Conservation (phyloP, 1,140 invertebrate genomes). For the Zaprionus ghesquierei region DNA sequence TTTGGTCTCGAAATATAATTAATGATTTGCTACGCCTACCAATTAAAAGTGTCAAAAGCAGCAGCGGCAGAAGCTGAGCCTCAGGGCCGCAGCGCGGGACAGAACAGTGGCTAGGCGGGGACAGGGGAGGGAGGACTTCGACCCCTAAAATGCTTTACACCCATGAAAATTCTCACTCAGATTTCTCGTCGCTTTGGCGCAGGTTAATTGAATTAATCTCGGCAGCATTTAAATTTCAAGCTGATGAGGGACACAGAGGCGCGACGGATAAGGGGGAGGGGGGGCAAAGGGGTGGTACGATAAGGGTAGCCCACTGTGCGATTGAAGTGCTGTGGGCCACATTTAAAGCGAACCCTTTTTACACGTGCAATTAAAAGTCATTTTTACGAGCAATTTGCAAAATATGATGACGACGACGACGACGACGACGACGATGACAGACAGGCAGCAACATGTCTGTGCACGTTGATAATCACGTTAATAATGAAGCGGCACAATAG, state of each 20-base stretch:
- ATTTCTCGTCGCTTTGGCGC: constrained; percentile 30
- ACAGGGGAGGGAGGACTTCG: background rate
- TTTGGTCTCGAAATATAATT: constrained; percentile 69
- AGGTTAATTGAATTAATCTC: constrained; percentile 74
- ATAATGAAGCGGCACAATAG: constrained; percentile 17
- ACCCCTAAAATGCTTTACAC: constrained; percentile 40
- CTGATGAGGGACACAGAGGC: constrained; percentile 21
- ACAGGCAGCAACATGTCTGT: background rate
- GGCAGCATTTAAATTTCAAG: constrained; percentile 54
- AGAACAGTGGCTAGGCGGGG: background rate
- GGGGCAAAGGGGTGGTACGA: background rate
- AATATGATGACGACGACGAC: constrained; percentile 56
- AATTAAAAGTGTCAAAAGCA: constrained; percentile 75
- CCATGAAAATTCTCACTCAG: constrained; percentile 33
- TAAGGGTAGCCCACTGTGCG: background rate
- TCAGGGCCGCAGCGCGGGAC: constrained; percentile 20
- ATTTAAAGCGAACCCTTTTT: constrained; percentile 55
- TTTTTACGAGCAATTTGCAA: constrained; percentile 75
- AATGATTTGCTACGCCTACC: constrained; percentile 73
- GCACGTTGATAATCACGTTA: constrained; percentile 17
- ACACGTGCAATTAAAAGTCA: constrained; percentile 67
- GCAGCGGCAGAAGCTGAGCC: constrained; percentile 44
- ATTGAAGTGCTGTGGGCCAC: constrained; percentile 19
- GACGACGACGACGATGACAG: constrained; percentile 39
- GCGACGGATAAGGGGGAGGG: background rate